Conservation (phyloP, 2,797 vertebrate species). For the Cyclopterus lumpus region DNA sequence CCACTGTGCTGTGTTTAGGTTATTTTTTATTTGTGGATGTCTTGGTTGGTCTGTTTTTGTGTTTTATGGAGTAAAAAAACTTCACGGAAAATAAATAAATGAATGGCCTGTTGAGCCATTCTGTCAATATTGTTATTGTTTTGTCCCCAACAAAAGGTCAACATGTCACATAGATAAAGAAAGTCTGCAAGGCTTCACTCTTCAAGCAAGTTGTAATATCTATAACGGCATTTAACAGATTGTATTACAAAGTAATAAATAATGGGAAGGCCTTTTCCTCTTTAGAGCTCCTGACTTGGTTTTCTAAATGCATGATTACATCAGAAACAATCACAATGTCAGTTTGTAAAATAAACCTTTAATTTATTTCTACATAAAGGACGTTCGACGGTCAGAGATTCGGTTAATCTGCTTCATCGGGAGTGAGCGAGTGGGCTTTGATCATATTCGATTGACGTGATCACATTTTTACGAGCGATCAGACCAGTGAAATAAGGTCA, state of each 20-base stretch:
- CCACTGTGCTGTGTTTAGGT: neutral
- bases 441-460: neutral
- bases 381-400: too few relatives aligned
- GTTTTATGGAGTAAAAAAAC: neutral
- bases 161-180: neutral
- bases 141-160: neutral
- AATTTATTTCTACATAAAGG: neutral
- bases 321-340: neutral
- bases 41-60: neutral
- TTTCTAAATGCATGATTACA: neutral
- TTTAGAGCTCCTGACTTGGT: neutral
- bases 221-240: neutral
- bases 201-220: neutral
- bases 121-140: neutral
- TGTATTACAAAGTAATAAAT: neutral
- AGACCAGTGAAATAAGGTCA: neutral
- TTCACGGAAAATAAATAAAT: neutral
- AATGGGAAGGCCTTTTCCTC: neutral
- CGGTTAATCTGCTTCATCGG: neutral
- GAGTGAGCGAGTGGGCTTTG: neutral
- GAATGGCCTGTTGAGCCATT: neutral
- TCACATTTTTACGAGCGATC: neutral
- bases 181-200: neutral
- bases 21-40: neutral
- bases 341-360: neutral